Conservation (phyloP, 2,113 vertebrate genomes). For the Rafetus swinhoei region DNA sequence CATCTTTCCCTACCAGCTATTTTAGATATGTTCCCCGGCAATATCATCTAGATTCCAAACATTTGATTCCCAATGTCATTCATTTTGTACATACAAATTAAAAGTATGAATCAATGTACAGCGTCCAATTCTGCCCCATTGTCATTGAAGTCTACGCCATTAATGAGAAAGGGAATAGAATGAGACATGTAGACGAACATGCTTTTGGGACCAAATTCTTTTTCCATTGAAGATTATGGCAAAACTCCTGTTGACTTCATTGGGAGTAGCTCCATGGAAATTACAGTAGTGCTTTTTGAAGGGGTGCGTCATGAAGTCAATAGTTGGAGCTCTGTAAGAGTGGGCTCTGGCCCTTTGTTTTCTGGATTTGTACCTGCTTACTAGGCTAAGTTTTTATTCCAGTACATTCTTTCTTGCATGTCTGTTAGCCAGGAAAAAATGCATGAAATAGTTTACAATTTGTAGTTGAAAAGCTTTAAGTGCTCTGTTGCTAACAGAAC, state of each 20-base stretch:
- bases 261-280: neutral
- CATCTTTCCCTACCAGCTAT: neutral
- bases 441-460: conserved; percentile 64
- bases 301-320: neutral
- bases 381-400: conserved; percentile 39
- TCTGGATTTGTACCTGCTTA: neutral
- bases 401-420: conserved; percentile 76
- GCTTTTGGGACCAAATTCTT: neutral
- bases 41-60: conserved; percentile 41
- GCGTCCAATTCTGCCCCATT: conserved; percentile 10
- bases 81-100: neutral
- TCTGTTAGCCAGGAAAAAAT: conserved; percentile 57
- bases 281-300: neutral
- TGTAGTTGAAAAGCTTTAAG: conserved; percentile 58
- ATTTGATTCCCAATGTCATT: neutral
- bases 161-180: conserved; percentile 10
- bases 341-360: neutral
- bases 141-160: conserved; percentile 7
- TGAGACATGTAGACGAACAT: neutral
- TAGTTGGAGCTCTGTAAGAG: neutral
- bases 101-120: neutral
- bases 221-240: neutral
- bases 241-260: neutral
- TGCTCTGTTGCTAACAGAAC: conserved; percentile 50
- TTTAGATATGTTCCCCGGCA: neutral